Percentiles rank a stretch among this genome's conserved stretches.
phyloP scores from a whole-genome alignment of 2,113 vertebrate species.

The Pongo pygmaeus region DNA sequence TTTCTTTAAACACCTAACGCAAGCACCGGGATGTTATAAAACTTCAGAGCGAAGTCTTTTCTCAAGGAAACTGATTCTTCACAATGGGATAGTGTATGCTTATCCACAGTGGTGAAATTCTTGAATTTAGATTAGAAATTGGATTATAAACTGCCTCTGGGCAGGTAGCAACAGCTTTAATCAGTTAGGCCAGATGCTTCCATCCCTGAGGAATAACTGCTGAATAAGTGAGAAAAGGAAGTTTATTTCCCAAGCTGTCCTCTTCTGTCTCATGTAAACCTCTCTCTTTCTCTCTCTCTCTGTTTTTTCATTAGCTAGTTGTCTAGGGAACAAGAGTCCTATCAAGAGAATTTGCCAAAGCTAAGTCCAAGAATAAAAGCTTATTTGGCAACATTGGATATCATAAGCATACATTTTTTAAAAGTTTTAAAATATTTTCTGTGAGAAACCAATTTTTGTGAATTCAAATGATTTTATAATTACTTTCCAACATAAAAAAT shows the following conservation, averaged over 20 bases:
- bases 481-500: background rate
- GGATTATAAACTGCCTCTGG: conserved; percentile 64
- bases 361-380: conserved; percentile 21
- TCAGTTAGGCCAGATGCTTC: conserved; percentile 52
- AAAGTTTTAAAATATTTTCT: conserved; percentile 16
- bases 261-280: background rate
- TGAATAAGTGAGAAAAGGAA: conserved; percentile 47
- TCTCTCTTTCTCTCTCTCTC: background rate
- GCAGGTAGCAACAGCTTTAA: conserved; percentile 60
- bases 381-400: background rate
- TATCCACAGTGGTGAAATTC: conserved; percentile 11
- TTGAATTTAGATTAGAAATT: conserved; percentile 65
- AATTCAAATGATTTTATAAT: conserved; percentile 35
- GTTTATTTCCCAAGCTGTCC: conserved; percentile 24
- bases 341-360: conserved; percentile 25
- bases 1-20: background rate
- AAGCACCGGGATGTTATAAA: background rate
- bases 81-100: background rate
- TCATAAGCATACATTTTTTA: background rate
- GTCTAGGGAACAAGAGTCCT: conserved; percentile 50
- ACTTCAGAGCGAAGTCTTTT: background rate
- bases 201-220: conserved; percentile 48
- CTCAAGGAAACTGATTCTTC: conserved; percentile 18
- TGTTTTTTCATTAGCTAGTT: conserved; percentile 61
- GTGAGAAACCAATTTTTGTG: background rate